Percentiles rank a stretch among this genome's conserved stretches.
Evolutionary conservation across 2,113 vertebrate genomes (phyloP).

Genomic region (Alosa alosa): DNA sequence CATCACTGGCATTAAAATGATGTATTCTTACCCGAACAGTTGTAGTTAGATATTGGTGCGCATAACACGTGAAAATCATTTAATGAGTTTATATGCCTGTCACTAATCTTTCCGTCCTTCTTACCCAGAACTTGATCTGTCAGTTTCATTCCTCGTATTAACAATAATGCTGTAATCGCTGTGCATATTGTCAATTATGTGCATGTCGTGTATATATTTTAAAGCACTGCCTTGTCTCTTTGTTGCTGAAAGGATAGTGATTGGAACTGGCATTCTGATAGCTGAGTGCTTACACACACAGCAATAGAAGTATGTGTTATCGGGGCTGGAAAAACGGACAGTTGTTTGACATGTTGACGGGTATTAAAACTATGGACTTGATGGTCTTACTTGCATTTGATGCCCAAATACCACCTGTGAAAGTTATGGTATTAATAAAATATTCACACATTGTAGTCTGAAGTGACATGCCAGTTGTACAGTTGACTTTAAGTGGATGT

Average conservation of each 20-base stretch:
- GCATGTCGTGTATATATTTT: neutral
- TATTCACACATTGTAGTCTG: neutral
- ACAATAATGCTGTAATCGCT: neutral
- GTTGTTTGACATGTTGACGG: neutral
- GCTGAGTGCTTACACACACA: neutral
- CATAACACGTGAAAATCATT: neutral
- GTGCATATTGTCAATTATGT: neutral
- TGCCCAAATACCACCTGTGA: neutral
- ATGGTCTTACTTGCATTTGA: neutral
- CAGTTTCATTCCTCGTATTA: neutral
- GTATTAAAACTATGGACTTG: neutral
- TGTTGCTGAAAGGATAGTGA: neutral
- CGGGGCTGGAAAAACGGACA: neutral
- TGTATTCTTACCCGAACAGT: neutral
- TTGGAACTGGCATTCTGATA: neutral
- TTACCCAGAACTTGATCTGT: neutral
- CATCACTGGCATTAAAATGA: neutral
- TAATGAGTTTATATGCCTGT: neutral
- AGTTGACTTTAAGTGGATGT: neutral
- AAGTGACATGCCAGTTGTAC: neutral
- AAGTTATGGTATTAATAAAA: neutral
- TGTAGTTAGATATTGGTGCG: neutral
- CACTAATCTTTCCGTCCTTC: neutral
- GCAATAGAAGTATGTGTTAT: neutral
- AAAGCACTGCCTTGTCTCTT: neutral